Base-by-base conservation (phyloP, 2,888 invertebrate genomes). In the Cataglyphis livida region DNA sequence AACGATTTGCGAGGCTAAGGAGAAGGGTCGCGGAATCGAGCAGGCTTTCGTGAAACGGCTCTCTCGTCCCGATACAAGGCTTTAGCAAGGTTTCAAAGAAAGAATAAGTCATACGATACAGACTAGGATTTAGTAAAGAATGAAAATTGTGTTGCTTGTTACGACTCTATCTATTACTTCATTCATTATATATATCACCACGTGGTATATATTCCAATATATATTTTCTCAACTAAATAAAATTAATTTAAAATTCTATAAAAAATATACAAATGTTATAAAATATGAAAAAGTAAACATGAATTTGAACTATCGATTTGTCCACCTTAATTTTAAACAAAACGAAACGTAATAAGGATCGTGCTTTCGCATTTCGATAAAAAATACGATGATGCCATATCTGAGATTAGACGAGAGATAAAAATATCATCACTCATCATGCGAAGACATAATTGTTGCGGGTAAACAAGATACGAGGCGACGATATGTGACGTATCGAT, bases 1-100 rank as follows among this genome's bases (percentile, higher is more conserved):
- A 90, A 90, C 90, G 90, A 90, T 90, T 90, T 87, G 90, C 90
- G 89, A 90, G 86, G 48, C 74, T 38, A 59, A 61, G 66, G 82
- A 64, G 78, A 54, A 61, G 70, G 75, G 54, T 78, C 76, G 81
- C 32, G 66, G 73, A 71, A 48, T 64, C 79, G 83, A 83, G 74
- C 83, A 51, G 84, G 68, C 79, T 83, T 81, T 74, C 75, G 62
- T 66, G 82, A 81, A 84, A 76, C 71, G 88, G 35, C 73, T 18
- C 76, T 85, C 84, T 68, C 61, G 81, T 79, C 84, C 35, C 41
- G 78, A 64, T 76, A 84, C 84, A 81, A 75, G 66, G 51, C 48
- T 48, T 48, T 21, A 54, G 44, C 61, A 54, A 82, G 59, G 51
- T 82, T 78, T 83, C 82, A 41, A 81, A 71, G 71, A 74, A 74